Conservation (phyloP, 2,888 invertebrate genomes). For the Xylota segnis region DNA sequence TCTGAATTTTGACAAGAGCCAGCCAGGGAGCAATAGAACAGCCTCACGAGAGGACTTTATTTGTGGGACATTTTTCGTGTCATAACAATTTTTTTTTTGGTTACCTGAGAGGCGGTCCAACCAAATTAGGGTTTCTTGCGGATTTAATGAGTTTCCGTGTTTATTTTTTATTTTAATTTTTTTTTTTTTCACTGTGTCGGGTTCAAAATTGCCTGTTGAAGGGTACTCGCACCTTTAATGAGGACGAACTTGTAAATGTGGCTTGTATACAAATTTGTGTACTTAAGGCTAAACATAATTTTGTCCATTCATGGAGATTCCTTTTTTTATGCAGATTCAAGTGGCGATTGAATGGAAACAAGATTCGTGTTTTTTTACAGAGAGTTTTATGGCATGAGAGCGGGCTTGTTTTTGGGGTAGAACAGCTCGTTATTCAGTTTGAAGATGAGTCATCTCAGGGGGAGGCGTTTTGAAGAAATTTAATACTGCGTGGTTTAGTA, state of each 20-base stretch:
- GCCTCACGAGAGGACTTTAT: slow-evolving; percentile 26
- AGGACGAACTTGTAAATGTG: slow-evolving; percentile 32
- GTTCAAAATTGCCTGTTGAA: slow-evolving; percentile 9
- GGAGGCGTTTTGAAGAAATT: too few relatives aligned
- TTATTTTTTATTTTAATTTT: slow-evolving; percentile 14
- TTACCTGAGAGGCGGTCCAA: background rate
- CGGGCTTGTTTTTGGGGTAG: background rate
- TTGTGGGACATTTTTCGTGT: slow-evolving; percentile 17
- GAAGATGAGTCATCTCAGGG: background rate
- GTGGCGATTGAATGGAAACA: slow-evolving; percentile 23
- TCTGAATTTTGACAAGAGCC: slow-evolving; percentile 15
- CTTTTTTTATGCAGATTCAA: slow-evolving; percentile 23
- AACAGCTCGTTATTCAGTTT: background rate
- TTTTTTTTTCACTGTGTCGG: background rate
- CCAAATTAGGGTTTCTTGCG: slow-evolving; percentile 40
- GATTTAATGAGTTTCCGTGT: slow-evolving; percentile 34
- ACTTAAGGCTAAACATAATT: slow-evolving; percentile 6
- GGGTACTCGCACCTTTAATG: slow-evolving; percentile 7
- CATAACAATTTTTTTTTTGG: slow-evolving; percentile 29
- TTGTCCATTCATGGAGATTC: slow-evolving; percentile 13
- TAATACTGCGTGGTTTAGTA: too few relatives aligned
- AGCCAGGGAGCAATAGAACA: slow-evolving; percentile 3
- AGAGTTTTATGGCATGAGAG: background rate
- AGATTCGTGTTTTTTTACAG: background rate
- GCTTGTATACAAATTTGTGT: slow-evolving; percentile 39